Conservation (phyloP, 2,888 invertebrate species). For the Sesia apiformis region DNA sequence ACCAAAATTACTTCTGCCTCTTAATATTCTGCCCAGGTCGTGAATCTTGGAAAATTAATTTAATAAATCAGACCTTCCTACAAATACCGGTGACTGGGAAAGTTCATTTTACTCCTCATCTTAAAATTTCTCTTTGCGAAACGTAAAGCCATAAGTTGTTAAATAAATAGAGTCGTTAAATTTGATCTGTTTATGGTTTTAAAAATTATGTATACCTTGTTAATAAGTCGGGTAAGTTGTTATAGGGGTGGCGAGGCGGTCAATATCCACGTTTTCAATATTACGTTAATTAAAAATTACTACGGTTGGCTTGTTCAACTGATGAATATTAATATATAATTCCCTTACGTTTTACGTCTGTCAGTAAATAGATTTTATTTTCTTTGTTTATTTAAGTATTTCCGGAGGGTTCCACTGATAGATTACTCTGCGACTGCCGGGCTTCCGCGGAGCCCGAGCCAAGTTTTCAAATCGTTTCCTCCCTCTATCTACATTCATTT, state of each 20-base stretch:
- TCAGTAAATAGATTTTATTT: slow-evolving; percentile 18
- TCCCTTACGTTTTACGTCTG: not conserved
- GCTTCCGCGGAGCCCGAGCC: slow-evolving; percentile 6
- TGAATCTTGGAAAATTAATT: slow-evolving; percentile 64
- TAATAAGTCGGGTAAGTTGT: not conserved
- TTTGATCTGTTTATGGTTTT: not conserved
- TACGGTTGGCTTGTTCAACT: too few species aligned
- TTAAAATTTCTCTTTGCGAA: slow-evolving; percentile 37
- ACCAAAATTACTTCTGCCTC: slow-evolving; percentile 58
- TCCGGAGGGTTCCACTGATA: slow-evolving; percentile 47
- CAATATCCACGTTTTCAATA: not conserved
- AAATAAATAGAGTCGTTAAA: slow-evolving; percentile 28
- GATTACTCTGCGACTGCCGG: slow-evolving; percentile 38
- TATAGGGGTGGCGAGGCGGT: not conserved
- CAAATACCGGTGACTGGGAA: slow-evolving; percentile 45
- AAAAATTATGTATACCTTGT: not conserved
- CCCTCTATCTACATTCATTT: slow-evolving; percentile 24
- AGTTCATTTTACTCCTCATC: slow-evolving; percentile 40
- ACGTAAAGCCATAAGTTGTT: slow-evolving; percentile 21
- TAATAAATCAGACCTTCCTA: slow-evolving; percentile 53
- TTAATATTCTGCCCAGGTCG: slow-evolving; percentile 53
- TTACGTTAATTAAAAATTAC: not conserved
- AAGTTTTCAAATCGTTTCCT: slow-evolving; percentile 31
- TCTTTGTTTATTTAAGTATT: slow-evolving; percentile 44
- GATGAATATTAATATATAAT: not conserved